Conservation (phyloP, 2,113 vertebrate genomes). For the Oryzias celebensis region DNA sequence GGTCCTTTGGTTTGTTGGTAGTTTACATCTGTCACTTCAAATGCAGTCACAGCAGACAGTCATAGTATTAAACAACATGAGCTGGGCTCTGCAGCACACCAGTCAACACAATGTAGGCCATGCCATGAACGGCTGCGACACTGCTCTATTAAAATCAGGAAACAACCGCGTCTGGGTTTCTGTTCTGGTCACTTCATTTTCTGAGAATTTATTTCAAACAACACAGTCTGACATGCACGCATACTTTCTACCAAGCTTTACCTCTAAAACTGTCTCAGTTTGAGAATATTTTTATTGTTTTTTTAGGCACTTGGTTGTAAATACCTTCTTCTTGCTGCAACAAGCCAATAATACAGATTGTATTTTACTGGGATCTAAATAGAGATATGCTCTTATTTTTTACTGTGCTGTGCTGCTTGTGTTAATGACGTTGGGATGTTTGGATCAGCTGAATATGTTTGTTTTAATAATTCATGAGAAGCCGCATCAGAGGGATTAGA, state of each 20-base stretch:
- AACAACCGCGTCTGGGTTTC: not conserved
- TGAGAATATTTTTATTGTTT: no score
- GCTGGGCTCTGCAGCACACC: constrained; percentile 33
- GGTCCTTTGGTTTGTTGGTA: constrained; percentile 42
- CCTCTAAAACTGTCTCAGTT: no score
- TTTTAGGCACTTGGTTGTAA: no score
- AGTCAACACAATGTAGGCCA: constrained; percentile 57
- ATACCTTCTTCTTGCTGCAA: no score
- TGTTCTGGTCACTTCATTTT: not conserved
- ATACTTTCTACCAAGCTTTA: no score
- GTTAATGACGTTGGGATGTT: no score
- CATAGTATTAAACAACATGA: constrained; percentile 47
- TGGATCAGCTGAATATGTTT: not conserved
- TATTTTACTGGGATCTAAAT: no score
- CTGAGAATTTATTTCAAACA: not conserved
- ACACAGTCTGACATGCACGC: no score
- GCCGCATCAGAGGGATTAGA: constrained; percentile 6
- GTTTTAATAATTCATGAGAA: constrained; percentile 5
- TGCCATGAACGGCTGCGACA: not conserved
- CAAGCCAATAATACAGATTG: no score
- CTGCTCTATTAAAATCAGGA: constrained; percentile 6
- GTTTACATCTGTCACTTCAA: constrained; percentile 67
- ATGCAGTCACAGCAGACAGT: constrained; percentile 50
- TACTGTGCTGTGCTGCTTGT: no score
- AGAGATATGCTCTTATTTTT: no score